Percentiles rank a stretch among this genome's conserved stretches.
Conservation (phyloP, 2,888 invertebrate genomes). For the Ashinkailepas kermadecensis region DNA sequence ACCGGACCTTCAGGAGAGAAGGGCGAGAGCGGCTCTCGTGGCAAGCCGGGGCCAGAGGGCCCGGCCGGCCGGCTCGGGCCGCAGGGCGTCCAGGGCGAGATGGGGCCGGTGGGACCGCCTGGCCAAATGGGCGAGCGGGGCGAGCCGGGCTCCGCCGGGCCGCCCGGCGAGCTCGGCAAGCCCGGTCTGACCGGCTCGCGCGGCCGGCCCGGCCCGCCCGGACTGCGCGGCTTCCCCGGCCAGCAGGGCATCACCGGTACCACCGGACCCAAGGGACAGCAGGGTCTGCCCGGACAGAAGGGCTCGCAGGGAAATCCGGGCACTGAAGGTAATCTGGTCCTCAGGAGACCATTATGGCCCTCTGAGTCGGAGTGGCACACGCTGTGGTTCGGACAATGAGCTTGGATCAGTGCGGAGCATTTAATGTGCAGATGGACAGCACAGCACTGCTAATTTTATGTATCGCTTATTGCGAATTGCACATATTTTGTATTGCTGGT, state of each 20-base stretch:
- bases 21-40: constrained; percentile 63
- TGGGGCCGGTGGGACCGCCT: constrained; percentile 65
- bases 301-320: constrained; percentile 71
- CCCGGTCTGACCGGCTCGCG: constrained; percentile 63
- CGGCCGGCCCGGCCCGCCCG: constrained; percentile 62
- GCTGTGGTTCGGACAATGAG: too few relatives aligned
- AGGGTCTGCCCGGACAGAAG: constrained; percentile 60
- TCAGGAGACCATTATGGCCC: too few relatives aligned
- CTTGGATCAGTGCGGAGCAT: too few relatives aligned
- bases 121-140: constrained; percentile 75
- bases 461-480: too few relatives aligned
- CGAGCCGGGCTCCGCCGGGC: constrained; percentile 53
- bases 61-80: constrained; percentile 66
- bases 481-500: too few relatives aligned
- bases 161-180: constrained; percentile 63
- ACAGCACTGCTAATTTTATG: too few relatives aligned
- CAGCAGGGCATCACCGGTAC: constrained; percentile 59
- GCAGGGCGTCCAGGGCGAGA: constrained; percentile 65
- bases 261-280: constrained; percentile 64
- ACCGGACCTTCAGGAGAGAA: constrained; percentile 62
- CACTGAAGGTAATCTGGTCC: constrained; percentile 48
- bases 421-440: too few relatives aligned
- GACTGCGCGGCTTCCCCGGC: constrained; percentile 53
- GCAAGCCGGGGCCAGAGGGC: constrained; percentile 67
- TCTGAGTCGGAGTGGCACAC: too few relatives aligned